Evolutionary conservation across 2,797 vertebrate genomes (phyloP).

Genomic region (Pseudochirops corinnae): DNA sequence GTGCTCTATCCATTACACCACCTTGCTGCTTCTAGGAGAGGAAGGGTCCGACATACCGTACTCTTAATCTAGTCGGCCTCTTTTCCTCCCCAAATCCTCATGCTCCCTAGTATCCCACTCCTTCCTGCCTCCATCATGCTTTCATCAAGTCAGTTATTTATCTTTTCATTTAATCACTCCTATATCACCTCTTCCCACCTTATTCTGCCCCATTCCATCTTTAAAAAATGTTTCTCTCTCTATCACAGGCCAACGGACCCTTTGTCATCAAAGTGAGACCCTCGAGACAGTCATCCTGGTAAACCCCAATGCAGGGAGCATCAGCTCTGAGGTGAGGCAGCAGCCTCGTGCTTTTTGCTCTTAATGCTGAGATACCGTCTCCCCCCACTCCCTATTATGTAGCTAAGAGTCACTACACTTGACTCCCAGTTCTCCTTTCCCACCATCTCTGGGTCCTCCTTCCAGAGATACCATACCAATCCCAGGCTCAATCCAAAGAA

Average conservation of each 20-base stretch:
- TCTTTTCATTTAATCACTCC: neutral
- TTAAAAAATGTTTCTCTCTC: slow-evolving; percentile 69
- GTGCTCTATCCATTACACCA: neutral
- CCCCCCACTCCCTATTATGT: neutral
- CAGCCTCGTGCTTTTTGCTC: neutral
- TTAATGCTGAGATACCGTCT: neutral
- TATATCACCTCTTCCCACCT: slow-evolving; percentile 14
- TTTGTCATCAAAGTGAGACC: slow-evolving; percentile 92
- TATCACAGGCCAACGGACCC: slow-evolving; percentile 92
- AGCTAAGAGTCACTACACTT: slow-evolving; percentile 14
- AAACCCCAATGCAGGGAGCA: slow-evolving; percentile 91
- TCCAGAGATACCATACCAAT: neutral
- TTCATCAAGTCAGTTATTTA: neutral
- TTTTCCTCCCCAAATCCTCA: neutral
- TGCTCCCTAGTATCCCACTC: slow-evolving; percentile 1
- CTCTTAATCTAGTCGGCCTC: neutral
- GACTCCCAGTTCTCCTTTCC: slow-evolving; percentile 1
- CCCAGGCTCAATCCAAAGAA: neutral
- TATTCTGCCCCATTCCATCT: slow-evolving; percentile 31
- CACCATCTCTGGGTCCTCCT: neutral
- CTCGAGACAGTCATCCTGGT: slow-evolving; percentile 95
- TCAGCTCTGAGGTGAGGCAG: slow-evolving; percentile 90
- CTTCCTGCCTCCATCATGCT: neutral
- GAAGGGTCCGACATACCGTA: neutral
- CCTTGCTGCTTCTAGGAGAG: neutral